Percentiles rank a stretch among this genome's conserved stretches.
Conservation (phyloP, 2,113 vertebrate genomes). For the Litocranius walleri region DNA sequence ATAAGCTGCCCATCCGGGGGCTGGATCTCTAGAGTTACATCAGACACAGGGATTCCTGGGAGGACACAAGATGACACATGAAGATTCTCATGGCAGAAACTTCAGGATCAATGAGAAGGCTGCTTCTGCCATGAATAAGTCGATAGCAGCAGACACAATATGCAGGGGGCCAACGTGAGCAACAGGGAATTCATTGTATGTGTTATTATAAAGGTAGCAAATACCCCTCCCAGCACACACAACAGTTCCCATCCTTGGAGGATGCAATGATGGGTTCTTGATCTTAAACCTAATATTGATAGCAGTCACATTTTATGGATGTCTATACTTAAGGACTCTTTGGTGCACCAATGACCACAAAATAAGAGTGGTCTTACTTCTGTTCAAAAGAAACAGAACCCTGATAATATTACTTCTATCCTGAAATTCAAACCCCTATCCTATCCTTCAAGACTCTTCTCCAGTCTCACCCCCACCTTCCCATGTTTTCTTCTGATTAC, state of each 20-base stretch:
- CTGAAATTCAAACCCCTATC: not conserved
- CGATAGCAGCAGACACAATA: not conserved
- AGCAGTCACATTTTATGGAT: not conserved
- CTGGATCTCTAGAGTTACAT: conserved; percentile 23
- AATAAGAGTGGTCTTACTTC: not conserved
- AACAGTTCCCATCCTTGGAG: not conserved
- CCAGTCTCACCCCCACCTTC: not conserved
- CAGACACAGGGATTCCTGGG: conserved; percentile 46
- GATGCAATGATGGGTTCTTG: not conserved
- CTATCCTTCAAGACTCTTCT: not conserved
- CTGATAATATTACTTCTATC: not conserved
- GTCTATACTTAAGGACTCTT: not conserved
- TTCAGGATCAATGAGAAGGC: not conserved
- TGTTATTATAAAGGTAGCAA: not conserved
- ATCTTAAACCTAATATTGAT: not conserved
- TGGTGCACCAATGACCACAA: not conserved
- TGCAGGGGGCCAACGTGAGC: not conserved
- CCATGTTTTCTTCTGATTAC: not conserved
- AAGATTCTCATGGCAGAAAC: not conserved
- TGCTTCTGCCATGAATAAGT: not conserved
- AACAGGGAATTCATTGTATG: not conserved
- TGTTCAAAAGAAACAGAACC: not conserved
- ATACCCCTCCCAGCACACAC: not conserved
- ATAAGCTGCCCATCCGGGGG: not conserved
- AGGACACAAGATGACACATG: not conserved